Conservation (phyloP, 1,140 invertebrate genomes). For the Dicyema japonicum region DNA sequence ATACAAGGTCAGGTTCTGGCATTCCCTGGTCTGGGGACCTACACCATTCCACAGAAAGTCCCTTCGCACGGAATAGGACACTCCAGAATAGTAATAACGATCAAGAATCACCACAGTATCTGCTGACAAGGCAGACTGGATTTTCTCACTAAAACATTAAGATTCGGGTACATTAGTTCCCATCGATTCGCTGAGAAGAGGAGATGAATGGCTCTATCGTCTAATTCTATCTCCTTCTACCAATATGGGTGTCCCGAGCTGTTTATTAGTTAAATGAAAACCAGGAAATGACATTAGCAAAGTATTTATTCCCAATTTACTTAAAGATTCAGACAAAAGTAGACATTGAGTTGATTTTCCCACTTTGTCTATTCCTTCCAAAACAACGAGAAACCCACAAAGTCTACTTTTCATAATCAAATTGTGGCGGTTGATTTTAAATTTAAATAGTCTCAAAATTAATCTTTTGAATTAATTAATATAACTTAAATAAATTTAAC, state of each 20-base stretch:
- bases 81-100: constrained; percentile 54
- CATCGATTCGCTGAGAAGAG: constrained; percentile 70
- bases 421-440: too few relatives aligned
- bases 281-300: background rate
- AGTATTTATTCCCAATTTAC: background rate
- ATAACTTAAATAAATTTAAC: too few relatives aligned
- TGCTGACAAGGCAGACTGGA: constrained; percentile 23
- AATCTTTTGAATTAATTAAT: too few relatives aligned
- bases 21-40: constrained; percentile 43
- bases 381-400: too few relatives aligned
- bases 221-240: constrained; percentile 30
- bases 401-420: too few relatives aligned
- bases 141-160: constrained; percentile 5
- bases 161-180: too few relatives aligned
- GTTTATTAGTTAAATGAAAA: too few relatives aligned
- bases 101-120: constrained; percentile 52
- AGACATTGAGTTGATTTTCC: constrained; percentile 24
- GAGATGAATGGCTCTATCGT: constrained; percentile 49
- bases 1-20: constrained; percentile 54
- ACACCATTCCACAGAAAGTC: constrained; percentile 34
- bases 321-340: background rate
- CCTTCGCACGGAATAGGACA: constrained; percentile 45
- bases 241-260: constrained; percentile 42
- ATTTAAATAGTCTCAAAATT: too few relatives aligned
- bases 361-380: constrained; percentile 13